Evolutionary conservation across 2,113 vertebrate genomes (phyloP), one percentile per base, ranked within the genome.

Genomic region (Riparia riparia): DNA sequence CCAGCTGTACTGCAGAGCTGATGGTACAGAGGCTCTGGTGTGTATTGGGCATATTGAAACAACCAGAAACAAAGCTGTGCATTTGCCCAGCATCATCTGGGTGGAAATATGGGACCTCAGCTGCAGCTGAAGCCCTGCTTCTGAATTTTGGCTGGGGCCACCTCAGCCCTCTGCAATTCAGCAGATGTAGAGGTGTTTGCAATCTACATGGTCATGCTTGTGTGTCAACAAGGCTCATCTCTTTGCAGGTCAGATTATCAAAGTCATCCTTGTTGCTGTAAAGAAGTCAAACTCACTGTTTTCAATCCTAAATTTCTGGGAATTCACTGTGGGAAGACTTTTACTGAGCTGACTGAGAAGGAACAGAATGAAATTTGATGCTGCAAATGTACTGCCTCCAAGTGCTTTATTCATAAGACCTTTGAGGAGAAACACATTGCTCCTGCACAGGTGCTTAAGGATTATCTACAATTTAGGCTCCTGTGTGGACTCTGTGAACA

Each of bases 281-380:
- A 78, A 70, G 37, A 80, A 78, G 29, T 14, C 28, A 4, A 81
- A 37, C 4, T 47, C 22, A 34, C 22, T 5, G 3, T 50, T 79
- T 91, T 56, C 20, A 73, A 0, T 42, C 21, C 25, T 15, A 18
- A 5, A 0, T 72, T 90, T 69, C 17, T 70, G 60, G 25, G 63
- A 73, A 63, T 61, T 53, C 4, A 3, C 28, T 0, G 0, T 16
- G 44, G 34, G 13, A 79, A 57, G 18, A 25, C 17, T 56, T 80
- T 44, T 70, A 34, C 0, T 29, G 54, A 57, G 25, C 13, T 65
- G 49, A 44, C 41, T 60, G 66, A 65, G 73, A 68, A 88, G 31
- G 37, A 68, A 50, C 34, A 74, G 50, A 65, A 26, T 1, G 7
- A 61, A 77, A 81, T 14, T 68, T n/a, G 31, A 47, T 58, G 56